Evolutionary conservation across 2,113 vertebrate species (phyloP).

Genomic region (Boleophthalmus pectinirostris): DNA sequence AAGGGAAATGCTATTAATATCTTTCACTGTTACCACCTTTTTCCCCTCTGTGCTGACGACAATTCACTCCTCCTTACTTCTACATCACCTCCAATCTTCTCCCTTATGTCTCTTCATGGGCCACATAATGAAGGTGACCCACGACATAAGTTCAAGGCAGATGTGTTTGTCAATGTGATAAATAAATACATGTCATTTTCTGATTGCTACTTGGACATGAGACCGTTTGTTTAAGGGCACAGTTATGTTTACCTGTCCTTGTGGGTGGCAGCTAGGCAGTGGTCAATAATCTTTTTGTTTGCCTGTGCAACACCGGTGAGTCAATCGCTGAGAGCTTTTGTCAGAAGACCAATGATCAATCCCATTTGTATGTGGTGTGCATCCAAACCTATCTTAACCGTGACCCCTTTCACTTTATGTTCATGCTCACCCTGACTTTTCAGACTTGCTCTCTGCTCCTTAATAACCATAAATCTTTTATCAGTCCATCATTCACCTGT

Average conservation of each 20-base stretch:
- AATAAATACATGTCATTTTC: conserved; percentile 21
- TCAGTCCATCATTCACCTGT: not conserved
- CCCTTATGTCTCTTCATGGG: not conserved
- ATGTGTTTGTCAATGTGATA: conserved; percentile 10
- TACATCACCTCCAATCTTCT: conserved; percentile 15
- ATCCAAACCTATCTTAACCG: not conserved
- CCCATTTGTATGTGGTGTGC: conserved; percentile 9
- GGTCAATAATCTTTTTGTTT: conserved; percentile 44
- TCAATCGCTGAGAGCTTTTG: conserved; percentile 44
- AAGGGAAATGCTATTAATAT: conserved; percentile 75
- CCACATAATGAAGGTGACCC: conserved; percentile 31
- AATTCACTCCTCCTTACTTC: conserved; percentile 21
- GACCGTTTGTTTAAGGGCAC: conserved; percentile 22
- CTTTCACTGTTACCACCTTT: conserved; percentile 68
- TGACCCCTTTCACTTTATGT: not conserved
- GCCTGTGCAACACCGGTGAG: conserved; percentile 27
- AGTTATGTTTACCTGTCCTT: conserved; percentile 53
- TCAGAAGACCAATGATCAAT: conserved; percentile 44
- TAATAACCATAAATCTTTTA: conserved; percentile 20
- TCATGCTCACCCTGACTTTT: conserved; percentile 4
- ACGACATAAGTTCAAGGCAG: conserved; percentile 15
- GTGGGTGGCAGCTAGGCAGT: conserved; percentile 31
- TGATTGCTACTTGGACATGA: conserved; percentile 4
- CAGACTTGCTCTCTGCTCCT: not conserved
- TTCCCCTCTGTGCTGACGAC: conserved; percentile 45